These are phyloP conservation scores for Rhabditophanes sp. DNA, from an alignment of 2,888 invertebrate species.

Conservation along the genomic window DNA sequence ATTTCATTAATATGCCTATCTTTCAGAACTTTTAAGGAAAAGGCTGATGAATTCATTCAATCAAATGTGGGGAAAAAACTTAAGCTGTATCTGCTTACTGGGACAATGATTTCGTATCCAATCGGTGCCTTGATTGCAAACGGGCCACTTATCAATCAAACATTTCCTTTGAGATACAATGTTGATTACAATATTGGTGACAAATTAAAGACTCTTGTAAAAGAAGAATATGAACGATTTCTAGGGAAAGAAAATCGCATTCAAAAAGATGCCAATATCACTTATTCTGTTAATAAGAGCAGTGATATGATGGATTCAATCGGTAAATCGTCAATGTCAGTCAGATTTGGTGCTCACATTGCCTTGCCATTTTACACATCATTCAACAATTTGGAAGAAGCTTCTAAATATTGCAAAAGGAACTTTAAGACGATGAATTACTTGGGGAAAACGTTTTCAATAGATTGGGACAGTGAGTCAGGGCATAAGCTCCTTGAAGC, in stretches of 20 bases:
- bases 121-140: slow-evolving; percentile 21
- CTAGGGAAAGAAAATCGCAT: slow-evolving; percentile 19
- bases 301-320: slow-evolving; percentile 22
- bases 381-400: slow-evolving; percentile 22
- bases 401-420: slow-evolving; percentile 19
- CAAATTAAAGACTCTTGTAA: slow-evolving; percentile 8
- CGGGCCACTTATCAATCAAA: slow-evolving; percentile 29
- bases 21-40: slow-evolving; percentile 3
- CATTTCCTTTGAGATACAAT: slow-evolving; percentile 16
- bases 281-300: slow-evolving; percentile 13
- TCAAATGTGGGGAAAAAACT: slow-evolving; percentile 20
- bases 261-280: slow-evolving; percentile 21
- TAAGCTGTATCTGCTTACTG: slow-evolving; percentile 26
- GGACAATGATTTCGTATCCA: slow-evolving; percentile 28
- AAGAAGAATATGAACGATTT: slow-evolving; percentile 21
- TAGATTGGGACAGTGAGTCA: slow-evolving; percentile 2
- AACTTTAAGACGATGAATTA: slow-evolving; percentile 10
- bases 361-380: slow-evolving; percentile 27
- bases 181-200: slow-evolving; percentile 9
- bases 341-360: slow-evolving; percentile 25
- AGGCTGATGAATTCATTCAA: slow-evolving; percentile 11
- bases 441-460: slow-evolving; percentile 1
- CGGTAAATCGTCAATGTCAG: slow-evolving; percentile 23
- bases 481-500: background rate
- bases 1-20: too few species aligned